Conservation (phyloP, 2,888 invertebrate species). For the Coenonympha glycerion region DNA sequence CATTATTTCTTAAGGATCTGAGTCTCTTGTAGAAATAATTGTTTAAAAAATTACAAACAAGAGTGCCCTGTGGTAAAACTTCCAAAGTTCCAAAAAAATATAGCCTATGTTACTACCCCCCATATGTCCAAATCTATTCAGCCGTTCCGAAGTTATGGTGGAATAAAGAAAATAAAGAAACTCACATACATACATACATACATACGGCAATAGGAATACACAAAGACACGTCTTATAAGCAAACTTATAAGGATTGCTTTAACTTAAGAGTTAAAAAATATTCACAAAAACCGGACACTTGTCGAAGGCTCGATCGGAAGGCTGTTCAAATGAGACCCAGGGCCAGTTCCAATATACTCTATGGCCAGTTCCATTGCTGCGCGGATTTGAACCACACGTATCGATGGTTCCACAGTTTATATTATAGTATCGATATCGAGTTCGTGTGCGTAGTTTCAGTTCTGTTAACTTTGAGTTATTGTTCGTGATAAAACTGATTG, state of each 20-base stretch:
- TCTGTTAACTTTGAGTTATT: background rate
- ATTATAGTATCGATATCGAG: background rate
- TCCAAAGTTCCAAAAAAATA: no score
- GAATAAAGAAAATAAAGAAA: no score
- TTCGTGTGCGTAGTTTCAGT: background rate
- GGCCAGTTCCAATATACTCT: no score
- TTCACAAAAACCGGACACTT: slow-evolving; percentile 3
- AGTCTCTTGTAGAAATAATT: no score
- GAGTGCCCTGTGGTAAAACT: no score
- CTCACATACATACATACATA: no score
- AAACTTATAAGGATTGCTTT: background rate
- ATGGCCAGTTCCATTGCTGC: background rate
- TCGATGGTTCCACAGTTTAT: background rate
- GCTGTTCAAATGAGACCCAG: background rate
- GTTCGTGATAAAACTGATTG: background rate
- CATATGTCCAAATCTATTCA: no score
- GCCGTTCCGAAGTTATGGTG: no score
- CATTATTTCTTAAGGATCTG: no score
- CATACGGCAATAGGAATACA: background rate
- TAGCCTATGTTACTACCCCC: no score
- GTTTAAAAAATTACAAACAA: no score
- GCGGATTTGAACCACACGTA: background rate
- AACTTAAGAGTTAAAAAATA: slow-evolving; percentile 1
- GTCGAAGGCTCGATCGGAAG: background rate
- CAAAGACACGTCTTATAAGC: slow-evolving; percentile 1